phyloP scores from a whole-genome alignment of 2,888 invertebrate genomes.

The Lithophane leautieri region DNA sequence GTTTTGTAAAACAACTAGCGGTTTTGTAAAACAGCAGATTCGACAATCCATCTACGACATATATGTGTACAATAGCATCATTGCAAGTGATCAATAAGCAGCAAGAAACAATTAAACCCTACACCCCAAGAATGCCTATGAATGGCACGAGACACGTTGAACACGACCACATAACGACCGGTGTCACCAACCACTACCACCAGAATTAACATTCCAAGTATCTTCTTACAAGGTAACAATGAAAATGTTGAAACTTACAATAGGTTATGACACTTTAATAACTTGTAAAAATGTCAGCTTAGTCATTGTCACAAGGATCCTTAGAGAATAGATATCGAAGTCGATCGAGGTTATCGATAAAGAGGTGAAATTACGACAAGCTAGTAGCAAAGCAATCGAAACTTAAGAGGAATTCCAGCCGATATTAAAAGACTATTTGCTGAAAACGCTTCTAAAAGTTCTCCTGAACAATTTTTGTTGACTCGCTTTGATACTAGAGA shows the following conservation, averaged over 20 bases:
- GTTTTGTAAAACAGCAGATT: too few species aligned
- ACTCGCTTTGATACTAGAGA: neutral
- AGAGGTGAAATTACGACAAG: neutral
- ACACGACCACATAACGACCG: slow-evolving; percentile 16
- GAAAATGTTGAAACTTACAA: neutral
- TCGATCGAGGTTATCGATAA: too few species aligned
- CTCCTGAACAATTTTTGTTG: too few species aligned
- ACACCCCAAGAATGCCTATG: slow-evolving; percentile 17
- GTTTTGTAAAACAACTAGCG: too few species aligned
- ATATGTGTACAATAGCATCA: neutral
- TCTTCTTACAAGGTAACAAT: neutral
- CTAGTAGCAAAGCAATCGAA: neutral
- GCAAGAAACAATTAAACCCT: neutral
- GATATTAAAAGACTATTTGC: neutral
- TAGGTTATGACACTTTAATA: neutral
- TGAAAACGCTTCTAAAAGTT: neutral
- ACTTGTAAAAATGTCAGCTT: neutral
- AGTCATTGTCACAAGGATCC: neutral
- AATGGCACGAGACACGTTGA: slow-evolving; percentile 27
- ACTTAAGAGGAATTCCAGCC: neutral
- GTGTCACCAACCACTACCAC: slow-evolving; percentile 18
- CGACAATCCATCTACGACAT: too few species aligned
- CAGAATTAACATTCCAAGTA: neutral
- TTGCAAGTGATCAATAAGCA: neutral
- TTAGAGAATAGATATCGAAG: neutral